Base-by-base conservation (phyloP, 1,140 invertebrate genomes). In the Magallana ariakensis region DNA sequence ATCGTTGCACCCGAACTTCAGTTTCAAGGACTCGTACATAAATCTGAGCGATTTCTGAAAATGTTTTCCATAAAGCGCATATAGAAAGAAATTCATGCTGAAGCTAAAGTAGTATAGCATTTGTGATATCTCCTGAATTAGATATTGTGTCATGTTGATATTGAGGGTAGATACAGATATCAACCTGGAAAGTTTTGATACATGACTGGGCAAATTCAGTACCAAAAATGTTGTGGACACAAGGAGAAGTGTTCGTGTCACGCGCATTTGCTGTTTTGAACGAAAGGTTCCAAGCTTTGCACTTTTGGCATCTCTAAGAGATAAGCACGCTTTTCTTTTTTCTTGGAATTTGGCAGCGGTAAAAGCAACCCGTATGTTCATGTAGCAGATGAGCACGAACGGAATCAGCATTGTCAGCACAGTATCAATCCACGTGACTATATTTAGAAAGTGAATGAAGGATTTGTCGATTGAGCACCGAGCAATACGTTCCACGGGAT, bases 51-150 rank as follows among this genome's bases (percentile, higher is more conserved):
- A 87, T 86, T 84, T 84, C 46, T 90, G 86, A 82, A 92, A 92
- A 46, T 89, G 86, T 66, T 87, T 89, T 11, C 90, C 90, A 81
- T 89, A 91, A 15, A 91, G 46, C 3, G 87, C 90, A 94, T 98
- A 98, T 15, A 98, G 95, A 53, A 97, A 95, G 93, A 98, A 97
- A 95, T 98, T 98, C 75, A 98, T 97, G 85, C 97, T 97, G 91
- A 97, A 98, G 93, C 97, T 97, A 11, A 96, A 97, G 90, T 97
- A 96, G 94, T 97, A 98, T 11, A 92, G 16, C 19, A 90, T 58
- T 62, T 91, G 91, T n/a, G 86, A 81, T 11, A 90, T 85, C 70
- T 87, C 86, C 60, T 91, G 89, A 53, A 90, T 55, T 15, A 90
- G 80, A 6, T 87, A 70, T 33, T 87, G 80, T 26, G 70, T 81